Evolutionary conservation across 2,888 invertebrate species (phyloP).

Genomic region (Cartodere bifasciata): DNA sequence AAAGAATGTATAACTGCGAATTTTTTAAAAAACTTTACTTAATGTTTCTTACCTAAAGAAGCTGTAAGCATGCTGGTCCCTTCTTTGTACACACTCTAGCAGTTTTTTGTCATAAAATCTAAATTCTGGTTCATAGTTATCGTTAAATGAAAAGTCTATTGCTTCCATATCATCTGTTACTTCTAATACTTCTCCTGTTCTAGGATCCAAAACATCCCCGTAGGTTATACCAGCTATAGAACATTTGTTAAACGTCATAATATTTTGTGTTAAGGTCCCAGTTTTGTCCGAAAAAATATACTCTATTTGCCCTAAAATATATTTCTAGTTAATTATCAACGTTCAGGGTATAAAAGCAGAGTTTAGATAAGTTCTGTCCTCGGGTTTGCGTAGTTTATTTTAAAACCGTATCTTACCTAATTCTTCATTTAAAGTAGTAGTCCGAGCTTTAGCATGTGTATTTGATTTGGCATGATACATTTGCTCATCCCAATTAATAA

Average conservation of each 20-base stretch:
- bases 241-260: constrained; percentile 99
- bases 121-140: constrained; percentile 83
- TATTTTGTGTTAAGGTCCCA: constrained; percentile 97
- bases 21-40: no score
- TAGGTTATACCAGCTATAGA: constrained; percentile 86
- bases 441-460: constrained; percentile 88
- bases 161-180: constrained; percentile 67
- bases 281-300: constrained; percentile 99
- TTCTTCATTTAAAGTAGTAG: constrained; percentile 97
- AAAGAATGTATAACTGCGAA: no score
- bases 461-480: constrained; percentile 90
- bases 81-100: constrained; percentile 66
- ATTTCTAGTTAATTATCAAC: not conserved
- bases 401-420: constrained; percentile 44
- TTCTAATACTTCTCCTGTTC: constrained; percentile 78
- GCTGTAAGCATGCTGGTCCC: constrained; percentile 62
- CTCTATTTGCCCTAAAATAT: constrained; percentile 80
- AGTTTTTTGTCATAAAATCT: constrained; percentile 85
- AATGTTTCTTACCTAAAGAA: constrained; percentile 76
- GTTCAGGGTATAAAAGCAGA: no score
- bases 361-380: no score
- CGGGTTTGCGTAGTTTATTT: no score
- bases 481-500: constrained; percentile 98
- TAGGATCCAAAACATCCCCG: constrained; percentile 81
- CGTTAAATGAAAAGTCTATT: constrained; percentile 91